phyloP scores from a whole-genome alignment of 2,113 vertebrate genomes.

The Dunckerocampus dactyliophorus region DNA sequence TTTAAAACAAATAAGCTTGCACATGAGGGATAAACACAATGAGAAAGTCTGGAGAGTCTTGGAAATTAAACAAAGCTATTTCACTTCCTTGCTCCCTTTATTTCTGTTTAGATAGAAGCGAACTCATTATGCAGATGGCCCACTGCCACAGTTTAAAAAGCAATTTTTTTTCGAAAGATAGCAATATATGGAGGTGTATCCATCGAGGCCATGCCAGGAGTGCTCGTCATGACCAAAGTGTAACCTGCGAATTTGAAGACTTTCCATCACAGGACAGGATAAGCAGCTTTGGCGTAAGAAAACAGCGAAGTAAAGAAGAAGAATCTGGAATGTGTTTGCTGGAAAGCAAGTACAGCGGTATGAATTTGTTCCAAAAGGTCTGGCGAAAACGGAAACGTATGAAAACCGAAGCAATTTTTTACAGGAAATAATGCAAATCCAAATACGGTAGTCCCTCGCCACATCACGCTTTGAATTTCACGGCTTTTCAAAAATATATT shows the following conservation, averaged over 20 bases:
- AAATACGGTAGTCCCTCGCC: too few species aligned
- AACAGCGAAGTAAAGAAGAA: too few species aligned
- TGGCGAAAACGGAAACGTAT: too few species aligned
- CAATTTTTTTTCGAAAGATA: conserved; percentile 52
- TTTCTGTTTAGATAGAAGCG: conserved; percentile 36
- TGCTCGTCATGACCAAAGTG: conserved; percentile 10
- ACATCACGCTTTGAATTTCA: too few species aligned
- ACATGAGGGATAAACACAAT: conserved; percentile 25
- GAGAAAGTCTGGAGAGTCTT: conserved; percentile 30
- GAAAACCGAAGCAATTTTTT: too few species aligned
- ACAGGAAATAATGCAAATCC: too few species aligned
- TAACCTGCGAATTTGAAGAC: conserved; percentile 1
- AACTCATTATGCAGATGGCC: conserved; percentile 51
- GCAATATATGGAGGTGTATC: conserved; percentile 32
- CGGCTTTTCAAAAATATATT: too few species aligned
- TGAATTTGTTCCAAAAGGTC: too few species aligned
- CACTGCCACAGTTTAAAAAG: conserved; percentile 53
- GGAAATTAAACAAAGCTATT: conserved; percentile 44
- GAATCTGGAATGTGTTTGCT: too few species aligned
- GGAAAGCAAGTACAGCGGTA: too few species aligned
- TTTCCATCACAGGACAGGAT: too few species aligned
- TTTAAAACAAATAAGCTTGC: conserved; percentile 37
- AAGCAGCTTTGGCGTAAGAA: too few species aligned
- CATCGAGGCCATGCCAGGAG: conserved; percentile 22
- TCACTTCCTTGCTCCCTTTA: conserved; percentile 21